These are phyloP conservation scores for Diorhabda carinulata DNA, from an alignment of 1,140 invertebrate species.

Conservation along the genomic window DNA sequence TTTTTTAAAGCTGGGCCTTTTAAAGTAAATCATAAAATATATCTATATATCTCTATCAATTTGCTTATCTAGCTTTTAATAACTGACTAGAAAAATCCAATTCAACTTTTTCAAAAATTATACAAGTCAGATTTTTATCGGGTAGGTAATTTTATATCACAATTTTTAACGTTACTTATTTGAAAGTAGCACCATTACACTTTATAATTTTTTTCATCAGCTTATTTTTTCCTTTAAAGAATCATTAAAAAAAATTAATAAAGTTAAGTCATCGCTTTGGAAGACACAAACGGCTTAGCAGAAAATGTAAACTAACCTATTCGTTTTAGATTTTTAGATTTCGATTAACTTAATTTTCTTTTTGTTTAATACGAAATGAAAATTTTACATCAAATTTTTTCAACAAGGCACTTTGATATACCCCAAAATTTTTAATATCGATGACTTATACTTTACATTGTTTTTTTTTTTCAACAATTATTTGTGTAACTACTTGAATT, in stretches of 20 bases:
- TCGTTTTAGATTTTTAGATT: too few relatives aligned
- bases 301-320: too few relatives aligned
- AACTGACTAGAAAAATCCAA: slow-evolving; percentile 19
- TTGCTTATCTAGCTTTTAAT: slow-evolving; percentile 14
- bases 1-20: neutral
- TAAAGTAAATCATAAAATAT: neutral
- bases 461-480: neutral
- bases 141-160: slow-evolving; percentile 26
- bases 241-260: too few relatives aligned
- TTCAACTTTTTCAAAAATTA: slow-evolving; percentile 22
- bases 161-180: slow-evolving; percentile 23
- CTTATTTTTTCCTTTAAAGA: slow-evolving; percentile 8
- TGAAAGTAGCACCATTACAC: slow-evolving; percentile 28
- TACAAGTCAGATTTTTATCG: slow-evolving; percentile 13
- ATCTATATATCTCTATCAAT: slow-evolving; percentile 1
- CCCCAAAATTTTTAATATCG: too few relatives aligned
- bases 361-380: too few relatives aligned
- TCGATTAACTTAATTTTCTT: too few relatives aligned
- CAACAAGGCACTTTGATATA: too few relatives aligned
- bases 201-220: neutral
- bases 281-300: too few relatives aligned
- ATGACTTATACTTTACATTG: too few relatives aligned
- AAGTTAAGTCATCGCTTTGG: too few relatives aligned
- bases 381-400: too few relatives aligned
- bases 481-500: slow-evolving; percentile 21